Base-by-base conservation (phyloP, 1,140 invertebrate genomes). In the Anastrepha ludens region DNA sequence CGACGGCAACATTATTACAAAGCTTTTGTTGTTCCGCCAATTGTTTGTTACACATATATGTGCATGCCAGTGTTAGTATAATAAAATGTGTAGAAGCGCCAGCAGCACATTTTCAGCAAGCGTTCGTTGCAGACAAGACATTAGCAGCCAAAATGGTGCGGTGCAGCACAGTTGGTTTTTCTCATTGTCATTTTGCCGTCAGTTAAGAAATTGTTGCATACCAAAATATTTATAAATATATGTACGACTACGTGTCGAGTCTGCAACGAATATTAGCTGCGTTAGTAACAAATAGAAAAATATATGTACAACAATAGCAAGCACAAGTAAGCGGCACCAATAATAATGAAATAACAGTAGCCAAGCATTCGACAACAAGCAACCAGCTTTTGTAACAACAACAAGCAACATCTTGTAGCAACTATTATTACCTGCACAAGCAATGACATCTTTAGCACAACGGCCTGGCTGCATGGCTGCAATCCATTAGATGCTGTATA, bases 141-240 rank as follows among this genome's bases (percentile, higher is more conserved):
- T 29, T 29, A 29, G 29, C n/a, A 44, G n/a, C 74, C 47, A n/a
- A 81, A 81, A 81, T 55, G 11, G 50, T 55, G 47, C 74, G 17
- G n/a, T 81, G 47, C 70, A 8, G 17, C 4, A 3, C 41, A 5
- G 44, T 17, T 81, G 47, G 50, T 20, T 50, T 81, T 81, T 81
- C 74, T 81, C 74, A 81, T 81, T 81, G 74, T 81, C 74, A 81
- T 81, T 62, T 70, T 81, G 70, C 44, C 11, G 70, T 74, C 74
- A n/a, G 74, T 81, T 81, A 47, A 13, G 74, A 81, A 81, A 81
- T 41, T 50, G 47, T 81, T 81, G 74, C 74, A 81, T 81, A 81
- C 74, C 74, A 41, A 55, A 81, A 81, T 55, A 62, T n/a, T 8
- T 62, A 62, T 17, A 62, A 13, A 55, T 11, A 55, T 55, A 55